Evolutionary conservation across 1,140 invertebrate species (phyloP).

Genomic region (Heliconius himera): DNA sequence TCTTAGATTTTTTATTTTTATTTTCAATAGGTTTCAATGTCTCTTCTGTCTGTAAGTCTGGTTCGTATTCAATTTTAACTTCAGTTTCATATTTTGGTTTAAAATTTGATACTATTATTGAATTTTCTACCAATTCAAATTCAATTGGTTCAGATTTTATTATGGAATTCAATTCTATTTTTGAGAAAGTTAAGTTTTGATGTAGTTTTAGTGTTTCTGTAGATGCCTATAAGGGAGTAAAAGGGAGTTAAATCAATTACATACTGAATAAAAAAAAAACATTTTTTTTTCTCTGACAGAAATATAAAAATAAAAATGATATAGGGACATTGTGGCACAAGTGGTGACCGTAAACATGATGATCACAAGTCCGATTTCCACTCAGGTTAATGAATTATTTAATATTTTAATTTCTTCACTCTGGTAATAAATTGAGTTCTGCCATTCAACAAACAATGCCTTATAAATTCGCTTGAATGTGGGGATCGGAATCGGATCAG

Average conservation of each 20-base stretch:
- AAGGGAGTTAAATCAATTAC: neutral
- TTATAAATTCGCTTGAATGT: too few relatives aligned
- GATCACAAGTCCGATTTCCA: too few relatives aligned
- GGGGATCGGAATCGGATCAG: too few relatives aligned
- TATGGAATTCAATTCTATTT: conserved; percentile 45
- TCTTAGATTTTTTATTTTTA: conserved; percentile 41
- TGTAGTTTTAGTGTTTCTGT: neutral
- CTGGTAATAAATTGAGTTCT: too few relatives aligned
- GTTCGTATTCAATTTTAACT: conserved; percentile 51
- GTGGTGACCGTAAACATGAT: too few relatives aligned
- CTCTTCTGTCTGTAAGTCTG: conserved; percentile 38
- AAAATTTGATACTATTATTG: neutral
- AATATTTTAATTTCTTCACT: too few relatives aligned
- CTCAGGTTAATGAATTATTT: too few relatives aligned
- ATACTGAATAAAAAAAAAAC: too few relatives aligned
- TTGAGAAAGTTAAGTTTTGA: conserved; percentile 22
- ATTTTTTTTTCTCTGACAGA: too few relatives aligned
- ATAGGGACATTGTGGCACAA: too few relatives aligned
- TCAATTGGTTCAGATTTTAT: conserved; percentile 39
- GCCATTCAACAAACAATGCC: too few relatives aligned
- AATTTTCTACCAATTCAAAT: conserved; percentile 19
- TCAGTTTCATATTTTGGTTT: conserved; percentile 45
- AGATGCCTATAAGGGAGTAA: neutral
- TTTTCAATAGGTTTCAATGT: conserved; percentile 36
- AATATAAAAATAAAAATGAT: too few relatives aligned